Evolutionary conservation across 2,888 invertebrate species (phyloP), one percentile per base, ranked within the genome.

Genomic region (Pachydiplax longipennis): DNA sequence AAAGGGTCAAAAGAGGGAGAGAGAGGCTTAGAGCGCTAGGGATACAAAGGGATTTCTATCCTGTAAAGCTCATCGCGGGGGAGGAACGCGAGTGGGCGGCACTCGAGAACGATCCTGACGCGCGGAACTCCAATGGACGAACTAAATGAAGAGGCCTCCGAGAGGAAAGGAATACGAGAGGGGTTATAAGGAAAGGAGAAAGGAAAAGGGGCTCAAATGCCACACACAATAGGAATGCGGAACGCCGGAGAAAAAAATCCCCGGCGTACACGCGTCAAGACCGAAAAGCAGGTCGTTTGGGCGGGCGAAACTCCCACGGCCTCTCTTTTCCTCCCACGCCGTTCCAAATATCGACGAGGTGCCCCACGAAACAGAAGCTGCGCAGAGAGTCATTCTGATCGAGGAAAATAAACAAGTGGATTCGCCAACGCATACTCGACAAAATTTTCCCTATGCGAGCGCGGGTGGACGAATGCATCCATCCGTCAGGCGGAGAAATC

Each of bases 151-250:
- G 90, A 90, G 91, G 91, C 90, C 90, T 90, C 73, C 73, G 81
- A 35, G 91, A 61, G 80, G n/a, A 83, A 31, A 83, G 13, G 48
- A 48, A 48, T 13, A 48, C 81, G 61, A 83, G 80, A 82, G 91
- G 91, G 83, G 91, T 58, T n/a, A 91, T 91, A 73, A 61, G 90
- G 91, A 94, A 93, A 91, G 92, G 94, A 93, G 94, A 94, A 93
- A 31, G 18, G 25, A 48, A 40, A 25, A 48, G 40, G 48, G 53
- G 53, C 31, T 37, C 61, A 61, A 87, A 87, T 87, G 87, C 87
- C 87, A 87, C 87, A 87, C 87, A 87, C 87, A 87, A 61, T 37
- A 87, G 87, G 87, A 87, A 87, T 87, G 87, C 87, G 87, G 87
- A 87, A 87, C 87, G 61, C 65, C 87, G 87, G 87, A 82, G 37